These are phyloP conservation scores for Oceanodroma leucorhoa DNA, from an alignment of 2,797 vertebrate genomes.

Conservation along the genomic window DNA sequence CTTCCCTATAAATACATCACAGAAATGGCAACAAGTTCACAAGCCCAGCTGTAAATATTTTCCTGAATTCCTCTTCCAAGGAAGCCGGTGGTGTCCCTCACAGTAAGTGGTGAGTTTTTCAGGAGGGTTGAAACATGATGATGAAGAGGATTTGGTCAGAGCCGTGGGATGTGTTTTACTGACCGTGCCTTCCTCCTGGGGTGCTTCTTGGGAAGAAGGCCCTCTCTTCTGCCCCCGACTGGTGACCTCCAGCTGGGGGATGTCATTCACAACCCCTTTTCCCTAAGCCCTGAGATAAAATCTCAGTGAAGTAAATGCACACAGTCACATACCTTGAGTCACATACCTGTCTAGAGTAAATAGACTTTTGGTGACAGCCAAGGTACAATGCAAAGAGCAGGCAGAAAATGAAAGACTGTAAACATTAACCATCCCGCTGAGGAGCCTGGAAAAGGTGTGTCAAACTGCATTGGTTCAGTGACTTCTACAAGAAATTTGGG, in stretches of 20 bases:
- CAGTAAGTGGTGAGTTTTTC: neutral
- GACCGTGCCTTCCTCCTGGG: neutral
- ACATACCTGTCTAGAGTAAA: slow-evolving; percentile 1
- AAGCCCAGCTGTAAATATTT: neutral
- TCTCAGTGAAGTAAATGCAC: neutral
- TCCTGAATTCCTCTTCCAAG: neutral
- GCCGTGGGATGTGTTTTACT: neutral
- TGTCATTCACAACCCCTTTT: neutral
- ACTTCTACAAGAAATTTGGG: neutral
- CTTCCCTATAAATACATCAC: neutral
- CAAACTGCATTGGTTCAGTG: neutral
- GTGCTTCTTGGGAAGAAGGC: neutral
- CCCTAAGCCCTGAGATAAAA: neutral
- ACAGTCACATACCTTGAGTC: neutral
- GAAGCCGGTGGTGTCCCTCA: neutral
- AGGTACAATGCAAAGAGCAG: neutral
- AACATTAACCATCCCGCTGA: neutral
- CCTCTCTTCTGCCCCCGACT: neutral
- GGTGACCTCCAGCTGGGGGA: neutral
- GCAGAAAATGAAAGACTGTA: neutral
- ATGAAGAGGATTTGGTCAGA: neutral
- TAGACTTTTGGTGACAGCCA: neutral
- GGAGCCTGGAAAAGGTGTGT: neutral
- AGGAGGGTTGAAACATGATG: fast-evolving
- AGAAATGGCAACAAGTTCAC: neutral